Evolutionary conservation across 2,797 vertebrate genomes (phyloP).

Genomic region (Acestrorhynchus altus): DNA sequence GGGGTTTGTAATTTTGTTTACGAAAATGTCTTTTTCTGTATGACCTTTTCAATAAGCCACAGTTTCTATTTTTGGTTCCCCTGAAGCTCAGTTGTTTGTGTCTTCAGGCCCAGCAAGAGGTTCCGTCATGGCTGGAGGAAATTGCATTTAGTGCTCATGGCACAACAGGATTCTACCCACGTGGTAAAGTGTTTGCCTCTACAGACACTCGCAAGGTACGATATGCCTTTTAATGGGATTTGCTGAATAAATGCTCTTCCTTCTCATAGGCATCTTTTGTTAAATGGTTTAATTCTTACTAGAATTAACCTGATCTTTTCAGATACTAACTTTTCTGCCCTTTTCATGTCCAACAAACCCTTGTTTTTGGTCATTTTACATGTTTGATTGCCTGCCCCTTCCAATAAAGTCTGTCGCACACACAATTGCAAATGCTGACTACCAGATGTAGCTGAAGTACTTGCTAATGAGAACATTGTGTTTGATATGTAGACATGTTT

Average conservation of each 20-base stretch:
- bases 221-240: not conserved
- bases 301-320: too few relatives aligned
- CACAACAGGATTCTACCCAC: constrained; percentile 60
- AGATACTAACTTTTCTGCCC: too few relatives aligned
- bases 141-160: constrained; percentile 74
- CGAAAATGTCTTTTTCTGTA: not conserved
- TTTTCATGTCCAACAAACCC: too few relatives aligned
- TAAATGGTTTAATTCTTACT: too few relatives aligned
- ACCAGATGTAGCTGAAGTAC: too few relatives aligned
- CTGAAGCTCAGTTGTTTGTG: not conserved
- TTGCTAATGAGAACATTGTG: too few relatives aligned
- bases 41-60: not conserved
- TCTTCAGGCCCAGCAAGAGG: constrained; percentile 89
- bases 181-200: constrained; percentile 70
- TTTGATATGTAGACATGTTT: too few relatives aligned
- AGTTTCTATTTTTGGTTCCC: not conserved
- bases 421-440: too few relatives aligned
- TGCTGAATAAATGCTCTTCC: not conserved
- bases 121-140: constrained; percentile 91
- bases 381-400: too few relatives aligned
- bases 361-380: too few relatives aligned
- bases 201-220: constrained; percentile 82
- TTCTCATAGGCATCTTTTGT: not conserved
- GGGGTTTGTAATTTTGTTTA: constrained; percentile 71
- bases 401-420: too few relatives aligned